Conservation (phyloP, 2,797 vertebrate species). For the Semotilus atromaculatus region DNA sequence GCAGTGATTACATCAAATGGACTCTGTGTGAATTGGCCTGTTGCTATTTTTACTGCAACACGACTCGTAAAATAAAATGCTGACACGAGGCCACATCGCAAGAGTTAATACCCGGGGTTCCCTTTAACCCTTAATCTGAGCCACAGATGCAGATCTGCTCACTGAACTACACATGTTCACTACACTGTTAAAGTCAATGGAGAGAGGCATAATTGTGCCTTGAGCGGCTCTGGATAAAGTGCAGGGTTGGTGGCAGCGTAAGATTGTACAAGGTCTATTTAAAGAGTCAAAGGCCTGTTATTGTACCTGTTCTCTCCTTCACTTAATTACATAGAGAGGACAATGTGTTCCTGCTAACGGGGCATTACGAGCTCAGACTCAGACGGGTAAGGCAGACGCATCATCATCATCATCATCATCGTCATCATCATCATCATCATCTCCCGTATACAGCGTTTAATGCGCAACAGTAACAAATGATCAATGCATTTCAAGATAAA, state of each 20-base stretch:
- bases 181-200: slow-evolving; percentile 8
- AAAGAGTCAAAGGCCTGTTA: slow-evolving; percentile 48
- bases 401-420: not conserved
- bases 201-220: slow-evolving; percentile 57
- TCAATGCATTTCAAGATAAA: not conserved
- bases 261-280: slow-evolving; percentile 56
- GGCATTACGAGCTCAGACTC: slow-evolving; percentile 21
- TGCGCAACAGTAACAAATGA: not conserved
- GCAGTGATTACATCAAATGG: too few species aligned
- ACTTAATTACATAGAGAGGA: slow-evolving; percentile 50
- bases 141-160: not conserved
- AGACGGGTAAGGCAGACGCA: not conserved
- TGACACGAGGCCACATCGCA: too few species aligned
- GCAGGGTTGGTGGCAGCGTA: slow-evolving; percentile 51
- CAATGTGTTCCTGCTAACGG: slow-evolving; percentile 31
- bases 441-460: not conserved
- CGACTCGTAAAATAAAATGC: too few species aligned
- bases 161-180: not conserved
- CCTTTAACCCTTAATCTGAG: slow-evolving; percentile 1
- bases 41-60: too few species aligned
- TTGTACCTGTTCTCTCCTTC: slow-evolving; percentile 54
- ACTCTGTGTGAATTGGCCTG: too few species aligned
- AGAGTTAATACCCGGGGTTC: too few species aligned
- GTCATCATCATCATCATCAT: not conserved
- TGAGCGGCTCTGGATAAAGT: slow-evolving; percentile 53